A percentile compares a stretch with the other conserved stretches of the same genome.
phyloP scores from a whole-genome alignment of 2,797 vertebrate species.

The Esox lucius region DNA sequence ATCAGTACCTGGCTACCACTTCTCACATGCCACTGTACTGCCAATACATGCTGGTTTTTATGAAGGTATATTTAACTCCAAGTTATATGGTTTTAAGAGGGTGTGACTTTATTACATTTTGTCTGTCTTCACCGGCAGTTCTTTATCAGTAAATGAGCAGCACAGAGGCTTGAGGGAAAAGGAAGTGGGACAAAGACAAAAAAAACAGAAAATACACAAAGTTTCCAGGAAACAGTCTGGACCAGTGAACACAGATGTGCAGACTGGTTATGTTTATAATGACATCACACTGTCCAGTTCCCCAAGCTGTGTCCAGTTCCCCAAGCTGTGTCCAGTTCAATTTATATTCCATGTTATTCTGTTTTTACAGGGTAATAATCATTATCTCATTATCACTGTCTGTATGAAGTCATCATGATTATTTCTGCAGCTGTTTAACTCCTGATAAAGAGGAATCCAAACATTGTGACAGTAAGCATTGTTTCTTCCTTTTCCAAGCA shows the following conservation, averaged over 20 bases:
- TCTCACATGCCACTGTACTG: background rate
- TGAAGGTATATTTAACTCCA: background rate
- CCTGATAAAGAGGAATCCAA: background rate
- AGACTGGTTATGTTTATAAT: slow-evolving; percentile 1
- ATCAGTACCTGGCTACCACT: background rate
- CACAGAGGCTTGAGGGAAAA: background rate
- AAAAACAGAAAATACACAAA: background rate
- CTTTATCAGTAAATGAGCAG: background rate
- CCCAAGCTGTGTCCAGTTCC: background rate
- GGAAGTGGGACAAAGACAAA: background rate
- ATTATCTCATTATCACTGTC: background rate
- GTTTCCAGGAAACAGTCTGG: background rate
- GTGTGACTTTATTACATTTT: background rate
- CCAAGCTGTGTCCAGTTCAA: slow-evolving; percentile 1
- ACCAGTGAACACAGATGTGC: background rate
- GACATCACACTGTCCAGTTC: slow-evolving; percentile 3
- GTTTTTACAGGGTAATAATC: slow-evolving; percentile 7
- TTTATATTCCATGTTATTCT: background rate
- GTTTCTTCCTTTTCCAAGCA: background rate
- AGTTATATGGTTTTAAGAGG: background rate
- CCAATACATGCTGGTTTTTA: background rate
- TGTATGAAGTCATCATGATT: slow-evolving; percentile 1
- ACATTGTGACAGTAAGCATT: background rate
- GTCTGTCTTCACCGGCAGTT: background rate
- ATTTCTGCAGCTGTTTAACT: background rate